Evolutionary conservation across 2,888 invertebrate genomes (phyloP), one percentile per base, ranked within the genome.

Genomic region (Synergus gifuensis): DNA sequence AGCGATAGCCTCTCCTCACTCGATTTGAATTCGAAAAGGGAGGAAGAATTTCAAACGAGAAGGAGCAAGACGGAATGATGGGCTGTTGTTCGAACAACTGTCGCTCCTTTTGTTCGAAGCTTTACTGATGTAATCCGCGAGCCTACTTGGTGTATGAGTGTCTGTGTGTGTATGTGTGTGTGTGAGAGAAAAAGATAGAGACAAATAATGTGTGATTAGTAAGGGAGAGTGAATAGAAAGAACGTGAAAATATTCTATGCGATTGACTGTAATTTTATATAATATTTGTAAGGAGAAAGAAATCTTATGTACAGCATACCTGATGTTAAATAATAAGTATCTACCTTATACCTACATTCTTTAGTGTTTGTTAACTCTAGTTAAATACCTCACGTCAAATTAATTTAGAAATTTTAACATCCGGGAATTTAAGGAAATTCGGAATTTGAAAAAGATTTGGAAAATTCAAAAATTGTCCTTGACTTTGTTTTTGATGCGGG

Each of bases 241-340:
- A 83, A 81, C 82, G 86, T 83, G 87, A 83, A 85, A 86, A 87
- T 87, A 90, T 86, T 90, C 88, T 90, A 86, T 88, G 88, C 87
- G 89, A 90, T 89, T 88, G 91, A 91, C 89, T 91, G 91, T 91
- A 91, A 91, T 91, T 91, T 91, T 91, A 91, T 91, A 91, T 89
- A 89, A 91, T 90, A 91, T 91, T 91, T 90, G 88, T 91, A 91
- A 91, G 90, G 88, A 87, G 89, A 89, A 88, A 85, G 86, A 90
- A 90, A 90, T 90, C 89, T 89, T 90, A 90, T 91, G 90, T 91
- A 90, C 90, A 90, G 90, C 87, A 90, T 90, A 90, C 90, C 90
- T 90, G 90, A 90, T 89, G 90, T 90, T 90, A 90, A 91, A 91
- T 90, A 90, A 90, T 89, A 91, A 90, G 89, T 87, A 89, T 88